Evolutionary conservation across 2,888 invertebrate genomes (phyloP).

Genomic region (Portevinia maculata): DNA sequence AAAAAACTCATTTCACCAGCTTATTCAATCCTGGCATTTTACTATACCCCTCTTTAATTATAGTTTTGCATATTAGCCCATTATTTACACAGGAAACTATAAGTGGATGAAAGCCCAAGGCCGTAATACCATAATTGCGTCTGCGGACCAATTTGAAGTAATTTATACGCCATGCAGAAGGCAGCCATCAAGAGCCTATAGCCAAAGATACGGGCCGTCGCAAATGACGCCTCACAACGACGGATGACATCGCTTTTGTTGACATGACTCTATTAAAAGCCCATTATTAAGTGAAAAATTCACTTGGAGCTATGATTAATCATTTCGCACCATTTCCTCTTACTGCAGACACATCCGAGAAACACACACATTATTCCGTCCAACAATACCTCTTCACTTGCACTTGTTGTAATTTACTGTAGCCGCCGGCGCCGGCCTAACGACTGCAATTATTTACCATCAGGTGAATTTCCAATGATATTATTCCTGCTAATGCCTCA

Average conservation of each 20-base stretch:
- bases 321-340: slow-evolving; percentile 68
- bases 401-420: slow-evolving; percentile 66
- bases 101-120: slow-evolving; percentile 55
- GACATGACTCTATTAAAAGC: slow-evolving; percentile 73
- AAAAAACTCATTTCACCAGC: slow-evolving; percentile 42
- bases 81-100: slow-evolving; percentile 59
- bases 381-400: slow-evolving; percentile 58
- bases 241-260: slow-evolving; percentile 68
- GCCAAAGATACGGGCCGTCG: not conserved
- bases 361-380: not conserved
- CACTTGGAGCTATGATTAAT: slow-evolving; percentile 68
- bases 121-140: slow-evolving; percentile 57
- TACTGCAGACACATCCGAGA: slow-evolving; percentile 14
- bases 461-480: slow-evolving; percentile 58
- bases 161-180: slow-evolving; percentile 55
- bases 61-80: slow-evolving; percentile 46
- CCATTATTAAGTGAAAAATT: slow-evolving; percentile 68
- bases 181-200: slow-evolving; percentile 16
- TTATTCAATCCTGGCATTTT: slow-evolving; percentile 33
- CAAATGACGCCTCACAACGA: slow-evolving; percentile 33
- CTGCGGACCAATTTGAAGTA: slow-evolving; percentile 58
- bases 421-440: slow-evolving; percentile 70
- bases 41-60: slow-evolving; percentile 8
- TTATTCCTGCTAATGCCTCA: slow-evolving; percentile 68
- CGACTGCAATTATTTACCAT: slow-evolving; percentile 73